Conservation (phyloP, 2,797 vertebrate species). For the Melanotaenia boesemani region DNA sequence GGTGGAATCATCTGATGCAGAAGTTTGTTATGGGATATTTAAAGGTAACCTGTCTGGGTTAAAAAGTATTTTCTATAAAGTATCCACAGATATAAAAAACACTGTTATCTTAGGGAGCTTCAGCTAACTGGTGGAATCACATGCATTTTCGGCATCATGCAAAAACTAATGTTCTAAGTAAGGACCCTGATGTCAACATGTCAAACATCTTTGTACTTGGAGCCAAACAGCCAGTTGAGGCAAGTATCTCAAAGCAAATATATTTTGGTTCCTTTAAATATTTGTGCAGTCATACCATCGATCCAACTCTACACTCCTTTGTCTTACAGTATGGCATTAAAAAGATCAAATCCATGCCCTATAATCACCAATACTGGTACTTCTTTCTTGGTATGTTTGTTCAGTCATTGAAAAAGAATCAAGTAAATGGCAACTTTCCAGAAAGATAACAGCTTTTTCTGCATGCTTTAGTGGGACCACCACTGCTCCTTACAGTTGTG, state of each 20-base stretch:
- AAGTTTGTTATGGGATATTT: constrained; percentile 94
- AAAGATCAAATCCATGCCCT: constrained; percentile 94
- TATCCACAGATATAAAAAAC: background rate
- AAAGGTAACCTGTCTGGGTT: constrained; percentile 82
- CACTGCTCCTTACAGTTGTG: constrained; percentile 92
- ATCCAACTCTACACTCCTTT: constrained; percentile 17
- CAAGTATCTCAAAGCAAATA: constrained; percentile 41
- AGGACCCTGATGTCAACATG: constrained; percentile 97
- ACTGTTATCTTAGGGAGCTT: constrained; percentile 86
- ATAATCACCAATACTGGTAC: constrained; percentile 94
- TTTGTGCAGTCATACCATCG: background rate
- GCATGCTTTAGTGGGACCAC: constrained; percentile 89
- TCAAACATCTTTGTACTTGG: constrained; percentile 91
- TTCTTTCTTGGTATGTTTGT: constrained; percentile 92
- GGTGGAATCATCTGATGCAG: constrained; percentile 92
- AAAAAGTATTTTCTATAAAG: too few species aligned
- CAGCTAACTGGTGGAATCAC: constrained; percentile 98
- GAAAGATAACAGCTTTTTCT: constrained; percentile 6
- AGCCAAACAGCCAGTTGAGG: constrained; percentile 91
- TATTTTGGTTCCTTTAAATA: background rate
- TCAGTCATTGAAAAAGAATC: background rate
- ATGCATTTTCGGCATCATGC: constrained; percentile 96
- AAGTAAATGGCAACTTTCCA: constrained; percentile 7
- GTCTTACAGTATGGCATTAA: constrained; percentile 90
- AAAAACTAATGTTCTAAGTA: constrained; percentile 93